Base-by-base conservation (phyloP, 1,140 invertebrate genomes). In the Platorchestia sp. region DNA sequence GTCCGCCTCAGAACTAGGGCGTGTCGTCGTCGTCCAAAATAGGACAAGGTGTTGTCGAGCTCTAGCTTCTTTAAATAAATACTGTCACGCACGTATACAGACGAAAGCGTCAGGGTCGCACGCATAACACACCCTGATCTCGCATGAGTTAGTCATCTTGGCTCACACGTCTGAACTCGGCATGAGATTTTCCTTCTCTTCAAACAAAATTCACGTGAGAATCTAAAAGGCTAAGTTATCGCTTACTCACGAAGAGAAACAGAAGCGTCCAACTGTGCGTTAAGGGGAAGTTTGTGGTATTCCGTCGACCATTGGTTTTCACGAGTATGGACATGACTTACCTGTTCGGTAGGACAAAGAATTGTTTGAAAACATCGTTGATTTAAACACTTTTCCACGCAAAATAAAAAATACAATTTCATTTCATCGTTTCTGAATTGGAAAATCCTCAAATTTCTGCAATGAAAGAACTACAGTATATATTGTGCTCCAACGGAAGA, bases 61-160 rank as follows among this genome's bases (percentile, higher is more conserved):
- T 27, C n/a, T 89, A 89, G 87, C 87, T 89, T 89, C 87, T 89
- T 89, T 89, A 89, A 89, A 89, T 89, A 89, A 89, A 89, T 89
- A 44, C 87, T 89, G n/a, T 89, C 87, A 89, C 87, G 87, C 3
- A 75, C 59, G 59, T 75, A 75, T 75, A 75, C 59, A 51, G 7
- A 75, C 59, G 36, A 27, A 75, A 75, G 59, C 59, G 10, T 36
- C 59, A 75, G 59, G 59, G 59, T 75, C 27, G 27, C 36, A 75
- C 1, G 27, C 27, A 22, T 75, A 75, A 75, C 59, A 75, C 7
- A 75, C 59, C 59, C 10, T 75, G 59, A 75, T 19, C 14, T 75
- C 59, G 59, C 59, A 36, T 75, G 59, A 75, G 59, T 75, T 36
- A 10, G 59, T 75, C 27, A 36, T 36, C 59, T 75, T 75, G 59